phyloP scores from a whole-genome alignment of 2,113 vertebrate genomes.

The Macroglossus sobrinus region DNA sequence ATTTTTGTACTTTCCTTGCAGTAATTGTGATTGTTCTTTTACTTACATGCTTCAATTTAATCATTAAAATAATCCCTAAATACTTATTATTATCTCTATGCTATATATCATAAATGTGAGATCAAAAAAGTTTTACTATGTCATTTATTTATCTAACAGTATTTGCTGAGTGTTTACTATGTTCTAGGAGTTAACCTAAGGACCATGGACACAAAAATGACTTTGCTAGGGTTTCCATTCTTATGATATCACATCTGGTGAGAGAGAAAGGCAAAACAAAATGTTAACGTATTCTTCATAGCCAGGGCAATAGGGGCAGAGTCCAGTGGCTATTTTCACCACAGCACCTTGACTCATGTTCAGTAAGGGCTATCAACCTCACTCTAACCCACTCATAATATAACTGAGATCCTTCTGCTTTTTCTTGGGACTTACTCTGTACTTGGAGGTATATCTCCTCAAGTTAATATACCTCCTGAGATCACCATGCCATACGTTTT shows the following conservation, averaged over 20 bases:
- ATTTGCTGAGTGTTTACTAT: not conserved
- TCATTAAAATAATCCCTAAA: not conserved
- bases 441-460: not conserved
- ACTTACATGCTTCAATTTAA: not conserved
- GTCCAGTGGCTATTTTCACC: not conserved
- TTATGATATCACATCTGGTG: not conserved
- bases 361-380: no score
- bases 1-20: not conserved
- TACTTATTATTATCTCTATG: not conserved
- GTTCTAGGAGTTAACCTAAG: not conserved
- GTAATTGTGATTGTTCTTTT: not conserved
- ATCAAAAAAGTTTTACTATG: not conserved
- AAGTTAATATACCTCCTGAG: not conserved
- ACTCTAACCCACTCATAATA: not conserved
- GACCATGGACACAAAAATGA: not conserved
- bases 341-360: not conserved
- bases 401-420: not conserved
- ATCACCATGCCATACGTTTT: not conserved
- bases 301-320: not conserved
- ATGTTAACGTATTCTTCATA: not conserved
- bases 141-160: not conserved
- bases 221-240: not conserved
- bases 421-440: not conserved
- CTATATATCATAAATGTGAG: not conserved
- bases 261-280: not conserved